Base-by-base conservation (phyloP, 2,797 vertebrate species). In the Rhynchonycteris naso region DNA sequence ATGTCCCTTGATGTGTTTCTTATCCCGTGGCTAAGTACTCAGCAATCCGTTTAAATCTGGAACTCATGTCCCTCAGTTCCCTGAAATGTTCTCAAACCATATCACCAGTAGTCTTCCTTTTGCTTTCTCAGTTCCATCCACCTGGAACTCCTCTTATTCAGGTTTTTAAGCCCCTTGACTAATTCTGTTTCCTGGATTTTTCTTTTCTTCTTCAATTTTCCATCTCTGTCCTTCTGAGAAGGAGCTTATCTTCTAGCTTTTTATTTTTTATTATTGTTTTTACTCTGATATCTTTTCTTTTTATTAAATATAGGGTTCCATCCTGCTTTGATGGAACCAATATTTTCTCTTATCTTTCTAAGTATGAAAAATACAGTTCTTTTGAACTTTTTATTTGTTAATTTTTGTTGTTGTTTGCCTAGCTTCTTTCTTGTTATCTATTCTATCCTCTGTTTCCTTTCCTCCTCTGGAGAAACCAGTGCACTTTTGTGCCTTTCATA, bases 81-180 rank as follows among this genome's bases (percentile, higher is more conserved):
- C 15, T 85, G 35, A 66, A 79, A 71, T 88, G 93, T 91, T 95
- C 35, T 87, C 76, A 43, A 43, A 3, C 84, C 75, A 2, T n/a
- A 13, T 94, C 54, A 85, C 52, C 65, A 65, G 71, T 35, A 4
- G 22, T 43, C 43, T 63, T 30, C 56, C 52, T 66, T 94, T 63
- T 58, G 30, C 21, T 69, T 82, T 85, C 69, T 88, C 21, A 54
- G 16, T 76, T 88, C 52, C 89, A 21, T 80, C 24, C 78, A 26
- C 56, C 15, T 38, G 19, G 5, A 30, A 26, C 30, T 72, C 14
- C 52, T 84, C 0, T 59, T 69, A 78, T 22, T 87, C 18, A 68
- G 24, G 21, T 65, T 21, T 88, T 22, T 15, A 35, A 33, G 71
- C 30, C 61, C 10, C 21, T 87, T 50, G 24, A 79, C 24, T 19